Percentiles rank a stretch among this genome's conserved stretches.
Evolutionary conservation across 2,888 invertebrate species (phyloP).

Genomic region (Dugesia japonica): DNA sequence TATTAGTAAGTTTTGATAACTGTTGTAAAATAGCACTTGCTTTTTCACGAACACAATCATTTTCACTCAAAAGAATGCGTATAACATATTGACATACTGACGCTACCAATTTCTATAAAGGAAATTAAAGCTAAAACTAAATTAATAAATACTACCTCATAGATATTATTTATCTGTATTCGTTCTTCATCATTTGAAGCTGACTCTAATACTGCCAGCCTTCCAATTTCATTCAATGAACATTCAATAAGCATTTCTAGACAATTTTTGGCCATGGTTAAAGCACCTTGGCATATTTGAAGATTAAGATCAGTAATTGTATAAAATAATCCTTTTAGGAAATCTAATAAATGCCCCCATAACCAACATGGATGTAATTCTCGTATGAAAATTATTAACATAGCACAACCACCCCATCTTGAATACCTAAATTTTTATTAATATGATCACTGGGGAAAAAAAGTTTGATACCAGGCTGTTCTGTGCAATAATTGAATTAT

Average conservation of each 20-base stretch:
- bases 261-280: slow-evolving; percentile 22
- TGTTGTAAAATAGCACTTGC: slow-evolving; percentile 12
- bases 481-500: slow-evolving; percentile 89
- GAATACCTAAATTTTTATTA: slow-evolving; percentile 41
- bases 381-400: background rate
- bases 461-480: slow-evolving; percentile 95
- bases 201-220: background rate
- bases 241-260: background rate
- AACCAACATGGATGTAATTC: slow-evolving; percentile 44
- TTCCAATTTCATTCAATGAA: background rate
- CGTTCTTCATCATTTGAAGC: background rate
- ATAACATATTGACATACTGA: slow-evolving; percentile 17
- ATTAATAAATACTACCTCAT: too few relatives aligned
- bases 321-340: slow-evolving; percentile 46
- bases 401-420: slow-evolving; percentile 20
- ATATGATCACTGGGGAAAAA: too few relatives aligned
- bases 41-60: background rate
- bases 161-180: background rate
- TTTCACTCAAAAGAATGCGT: slow-evolving; percentile 20
- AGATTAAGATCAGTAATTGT: slow-evolving; percentile 55
- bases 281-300: slow-evolving; percentile 25
- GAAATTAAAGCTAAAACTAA: too few relatives aligned
- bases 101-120: background rate
- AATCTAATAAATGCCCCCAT: slow-evolving; percentile 45
- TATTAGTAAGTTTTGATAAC: background rate